Conservation (phyloP, 2,888 invertebrate genomes). For the Arctia plantaginis region DNA sequence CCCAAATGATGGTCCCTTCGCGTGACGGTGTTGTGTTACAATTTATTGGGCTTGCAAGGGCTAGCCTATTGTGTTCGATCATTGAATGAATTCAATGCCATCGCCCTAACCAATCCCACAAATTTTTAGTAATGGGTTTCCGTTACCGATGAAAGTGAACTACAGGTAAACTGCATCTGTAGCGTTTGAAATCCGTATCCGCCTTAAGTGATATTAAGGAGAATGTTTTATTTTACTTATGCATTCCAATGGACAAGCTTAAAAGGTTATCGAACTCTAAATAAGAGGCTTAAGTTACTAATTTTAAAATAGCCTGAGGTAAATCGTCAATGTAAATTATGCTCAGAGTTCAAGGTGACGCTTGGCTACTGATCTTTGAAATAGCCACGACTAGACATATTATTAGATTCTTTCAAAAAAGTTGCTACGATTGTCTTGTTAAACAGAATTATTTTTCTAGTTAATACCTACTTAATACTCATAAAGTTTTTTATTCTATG, state of each 20-base stretch:
- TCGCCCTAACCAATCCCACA: constrained; percentile 70
- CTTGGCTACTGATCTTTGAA: constrained; percentile 51
- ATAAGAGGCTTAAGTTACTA: constrained; percentile 54
- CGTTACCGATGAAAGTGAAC: constrained; percentile 59
- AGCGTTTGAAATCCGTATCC: constrained; percentile 18
- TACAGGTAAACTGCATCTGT: constrained; percentile 45
- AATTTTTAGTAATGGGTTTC: constrained; percentile 66
- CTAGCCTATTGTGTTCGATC: constrained; percentile 66
- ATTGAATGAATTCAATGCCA: constrained; percentile 69
- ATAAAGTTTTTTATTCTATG: too few relatives aligned
- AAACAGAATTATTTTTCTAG: constrained; percentile 42
- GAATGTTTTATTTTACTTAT: constrained; percentile 19
- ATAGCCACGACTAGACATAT: constrained; percentile 37
- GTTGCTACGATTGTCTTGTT: constrained; percentile 14
- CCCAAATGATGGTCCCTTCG: constrained; percentile 62
- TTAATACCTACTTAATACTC: not conserved
- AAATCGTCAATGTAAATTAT: constrained; percentile 66
- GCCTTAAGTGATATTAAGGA: constrained; percentile 24
- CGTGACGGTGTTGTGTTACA: constrained; percentile 70
- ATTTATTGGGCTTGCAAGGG: constrained; percentile 65
- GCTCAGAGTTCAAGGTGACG: constrained; percentile 76
- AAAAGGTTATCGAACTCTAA: constrained; percentile 60
- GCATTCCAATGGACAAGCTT: constrained; percentile 44
- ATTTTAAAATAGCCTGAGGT: constrained; percentile 62
- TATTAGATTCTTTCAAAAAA: constrained; percentile 34